Evolutionary conservation across 2,888 invertebrate genomes (phyloP).

Genomic region (Dimorphilus gyrociliatus): DNA sequence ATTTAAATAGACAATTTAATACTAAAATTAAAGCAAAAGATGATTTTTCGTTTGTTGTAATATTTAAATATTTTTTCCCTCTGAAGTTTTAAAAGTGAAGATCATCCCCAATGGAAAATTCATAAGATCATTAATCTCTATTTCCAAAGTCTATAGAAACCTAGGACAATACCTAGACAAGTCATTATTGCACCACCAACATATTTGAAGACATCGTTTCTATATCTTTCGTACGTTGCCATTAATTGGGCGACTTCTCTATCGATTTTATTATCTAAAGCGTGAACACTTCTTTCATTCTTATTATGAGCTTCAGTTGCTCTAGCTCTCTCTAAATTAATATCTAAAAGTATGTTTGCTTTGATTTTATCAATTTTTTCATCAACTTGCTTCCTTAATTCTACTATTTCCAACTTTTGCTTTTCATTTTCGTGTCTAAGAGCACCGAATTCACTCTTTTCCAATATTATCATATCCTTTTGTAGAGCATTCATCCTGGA

Average conservation of each 20-base stretch:
- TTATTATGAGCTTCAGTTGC: slow-evolving; percentile 33
- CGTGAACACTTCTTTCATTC: slow-evolving; percentile 6
- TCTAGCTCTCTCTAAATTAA: slow-evolving; percentile 32
- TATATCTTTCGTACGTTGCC: slow-evolving; percentile 30
- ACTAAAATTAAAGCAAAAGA: too few relatives aligned
- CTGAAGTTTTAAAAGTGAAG: too few relatives aligned
- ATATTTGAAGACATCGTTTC: slow-evolving; percentile 31
- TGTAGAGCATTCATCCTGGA: slow-evolving; percentile 27
- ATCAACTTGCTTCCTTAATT: slow-evolving; percentile 17
- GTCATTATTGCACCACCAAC: slow-evolving; percentile 24
- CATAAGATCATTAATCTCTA: too few relatives aligned
- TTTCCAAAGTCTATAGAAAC: slow-evolving; percentile 16
- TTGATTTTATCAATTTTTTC: slow-evolving; percentile 30
- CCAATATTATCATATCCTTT: slow-evolving; percentile 37
- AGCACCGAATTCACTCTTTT: slow-evolving; percentile 35
- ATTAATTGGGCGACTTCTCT: slow-evolving; percentile 28
- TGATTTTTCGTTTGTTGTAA: too few relatives aligned
- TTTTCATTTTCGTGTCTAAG: slow-evolving; percentile 35
- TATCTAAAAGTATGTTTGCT: slow-evolving; percentile 27
- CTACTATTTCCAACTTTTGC: slow-evolving; percentile 21
- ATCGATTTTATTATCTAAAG: slow-evolving; percentile 28
- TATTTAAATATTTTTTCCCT: too few relatives aligned
- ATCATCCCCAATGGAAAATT: too few relatives aligned
- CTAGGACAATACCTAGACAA: slow-evolving; percentile 15
- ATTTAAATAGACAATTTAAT: too few relatives aligned